Conservation (phyloP, 2,797 vertebrate species). For the Pseudochirops cupreus region DNA sequence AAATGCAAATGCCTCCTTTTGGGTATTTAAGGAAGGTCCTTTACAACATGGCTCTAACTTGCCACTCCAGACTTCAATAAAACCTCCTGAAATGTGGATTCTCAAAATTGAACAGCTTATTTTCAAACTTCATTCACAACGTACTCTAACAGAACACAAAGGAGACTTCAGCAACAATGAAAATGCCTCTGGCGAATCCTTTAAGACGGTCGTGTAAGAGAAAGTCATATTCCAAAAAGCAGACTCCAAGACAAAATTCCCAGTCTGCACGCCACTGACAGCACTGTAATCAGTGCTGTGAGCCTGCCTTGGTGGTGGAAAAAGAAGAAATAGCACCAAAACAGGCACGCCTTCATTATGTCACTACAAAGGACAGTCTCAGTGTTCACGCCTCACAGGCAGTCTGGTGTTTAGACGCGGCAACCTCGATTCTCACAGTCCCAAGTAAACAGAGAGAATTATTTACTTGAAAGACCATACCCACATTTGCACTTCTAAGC, state of each 20-base stretch:
- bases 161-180: background rate
- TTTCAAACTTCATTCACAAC: background rate
- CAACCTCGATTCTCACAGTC: constrained; percentile 11
- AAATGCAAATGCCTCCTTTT: background rate
- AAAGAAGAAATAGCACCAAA: background rate
- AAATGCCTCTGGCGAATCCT: constrained; percentile 9
- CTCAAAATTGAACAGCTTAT: background rate
- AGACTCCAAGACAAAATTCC: background rate
- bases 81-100: background rate
- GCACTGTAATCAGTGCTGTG: constrained; percentile 18
- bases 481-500: background rate
- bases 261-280: background rate
- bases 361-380: constrained; percentile 38
- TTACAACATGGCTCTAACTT: background rate
- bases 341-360: background rate
- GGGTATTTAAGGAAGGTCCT: background rate
- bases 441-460: constrained; percentile 47
- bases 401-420: constrained; percentile 32
- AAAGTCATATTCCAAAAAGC: background rate
- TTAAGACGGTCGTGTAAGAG: constrained; percentile 3
- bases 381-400: constrained; percentile 23
- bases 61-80: background rate
- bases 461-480: background rate
- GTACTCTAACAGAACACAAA: background rate
- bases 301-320: background rate